Percentiles rank a stretch among this genome's conserved stretches.
phyloP scores from a whole-genome alignment of 2,797 vertebrate species.

The Capromys pilorides region DNA sequence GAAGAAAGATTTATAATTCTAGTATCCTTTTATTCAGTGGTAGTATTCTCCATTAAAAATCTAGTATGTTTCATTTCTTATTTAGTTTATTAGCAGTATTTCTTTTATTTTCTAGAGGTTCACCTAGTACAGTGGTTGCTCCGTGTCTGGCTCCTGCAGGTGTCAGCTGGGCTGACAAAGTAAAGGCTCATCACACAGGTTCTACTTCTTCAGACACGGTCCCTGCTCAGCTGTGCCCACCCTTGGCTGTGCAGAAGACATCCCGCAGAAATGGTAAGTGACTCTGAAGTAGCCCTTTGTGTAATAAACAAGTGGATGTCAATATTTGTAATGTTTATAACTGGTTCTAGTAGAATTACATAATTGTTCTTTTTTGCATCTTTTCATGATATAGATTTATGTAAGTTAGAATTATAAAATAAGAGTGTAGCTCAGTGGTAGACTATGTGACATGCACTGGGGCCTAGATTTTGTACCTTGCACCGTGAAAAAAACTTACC shows the following conservation, averaged over 20 bases:
- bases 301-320: not conserved
- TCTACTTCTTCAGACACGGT: constrained; percentile 79
- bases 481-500: not conserved
- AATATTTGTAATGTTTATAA: not conserved
- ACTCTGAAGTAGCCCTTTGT: not conserved
- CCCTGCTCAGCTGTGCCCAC: constrained; percentile 72
- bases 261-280: constrained; percentile 86
- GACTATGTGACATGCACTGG: not conserved
- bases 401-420: constrained; percentile 23
- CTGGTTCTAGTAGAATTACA: not conserved
- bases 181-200: constrained; percentile 91
- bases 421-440: not conserved
- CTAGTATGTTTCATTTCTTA: not conserved
- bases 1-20: constrained; percentile 42
- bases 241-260: constrained; percentile 85
- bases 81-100: constrained; percentile 8
- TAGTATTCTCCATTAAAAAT: not conserved
- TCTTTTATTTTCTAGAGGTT: constrained; percentile 85
- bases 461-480: not conserved
- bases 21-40: not conserved
- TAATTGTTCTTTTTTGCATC: not conserved
- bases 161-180: constrained; percentile 97
- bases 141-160: constrained; percentile 91
- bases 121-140: constrained; percentile 88
- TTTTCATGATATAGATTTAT: not conserved